phyloP scores from a whole-genome alignment of 2,113 vertebrate species.

The Daphoenositta chrysoptera region DNA sequence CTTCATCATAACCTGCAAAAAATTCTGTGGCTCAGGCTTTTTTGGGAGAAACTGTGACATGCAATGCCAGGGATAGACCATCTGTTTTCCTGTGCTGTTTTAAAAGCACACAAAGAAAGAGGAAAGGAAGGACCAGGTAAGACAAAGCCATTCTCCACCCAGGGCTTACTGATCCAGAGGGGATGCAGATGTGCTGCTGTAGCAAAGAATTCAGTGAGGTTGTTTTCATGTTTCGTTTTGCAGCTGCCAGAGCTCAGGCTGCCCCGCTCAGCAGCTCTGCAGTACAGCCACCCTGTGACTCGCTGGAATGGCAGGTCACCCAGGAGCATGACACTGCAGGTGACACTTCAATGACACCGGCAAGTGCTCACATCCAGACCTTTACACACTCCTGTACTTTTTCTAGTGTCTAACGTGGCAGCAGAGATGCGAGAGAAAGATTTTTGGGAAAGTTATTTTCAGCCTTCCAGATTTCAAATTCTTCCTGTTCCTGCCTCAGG shows the following conservation, averaged over 20 bases:
- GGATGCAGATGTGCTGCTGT: neutral
- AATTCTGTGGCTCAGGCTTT: neutral
- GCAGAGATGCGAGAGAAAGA: neutral
- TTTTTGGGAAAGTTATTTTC: neutral
- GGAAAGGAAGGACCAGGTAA: neutral
- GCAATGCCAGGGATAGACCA: neutral
- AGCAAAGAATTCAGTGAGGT: neutral
- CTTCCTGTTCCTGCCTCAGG: neutral
- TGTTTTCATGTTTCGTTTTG: neutral
- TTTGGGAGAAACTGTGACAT: neutral
- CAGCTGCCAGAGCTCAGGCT: neutral
- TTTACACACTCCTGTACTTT: neutral
- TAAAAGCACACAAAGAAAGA: neutral
- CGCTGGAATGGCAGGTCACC: neutral
- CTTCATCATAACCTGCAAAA: neutral
- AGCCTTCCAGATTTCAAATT: neutral
- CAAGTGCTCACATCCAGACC: neutral
- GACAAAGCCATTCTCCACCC: neutral
- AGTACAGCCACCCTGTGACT: neutral
- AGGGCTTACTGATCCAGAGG: neutral
- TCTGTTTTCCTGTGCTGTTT: neutral
- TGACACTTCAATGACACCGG: neutral
- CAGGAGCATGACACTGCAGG: neutral
- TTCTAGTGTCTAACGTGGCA: neutral
- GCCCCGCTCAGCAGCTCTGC: neutral